These are phyloP conservation scores for Papilio demoleus DNA, from an alignment of 2,888 invertebrate genomes.

Conservation along the genomic window DNA sequence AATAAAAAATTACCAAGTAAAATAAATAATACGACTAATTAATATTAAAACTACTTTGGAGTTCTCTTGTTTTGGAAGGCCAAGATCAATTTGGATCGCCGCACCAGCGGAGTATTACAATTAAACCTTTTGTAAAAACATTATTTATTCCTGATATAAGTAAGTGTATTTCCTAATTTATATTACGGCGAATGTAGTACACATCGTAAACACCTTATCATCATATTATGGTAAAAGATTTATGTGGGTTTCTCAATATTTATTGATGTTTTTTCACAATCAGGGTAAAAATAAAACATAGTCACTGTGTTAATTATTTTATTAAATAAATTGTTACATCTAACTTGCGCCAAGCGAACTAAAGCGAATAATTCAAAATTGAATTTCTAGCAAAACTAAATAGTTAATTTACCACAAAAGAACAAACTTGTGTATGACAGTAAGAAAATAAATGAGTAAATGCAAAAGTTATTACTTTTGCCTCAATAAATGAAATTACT, in stretches of 20 bases:
- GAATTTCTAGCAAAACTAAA: slow-evolving; percentile 61
- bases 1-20: no score
- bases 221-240: not conserved
- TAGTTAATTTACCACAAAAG: not conserved
- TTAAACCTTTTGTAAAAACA: no score
- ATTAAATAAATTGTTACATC: slow-evolving; percentile 69
- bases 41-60: no score
- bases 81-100: no score
- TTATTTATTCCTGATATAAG: no score
- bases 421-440: slow-evolving; percentile 26
- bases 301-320: slow-evolving; percentile 59
- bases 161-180: no score
- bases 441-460: slow-evolving; percentile 9
- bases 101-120: no score
- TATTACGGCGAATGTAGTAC: no score
- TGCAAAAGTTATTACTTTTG: slow-evolving; percentile 1
- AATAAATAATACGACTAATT: no score
- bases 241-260: not conserved
- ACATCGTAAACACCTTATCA: no score
- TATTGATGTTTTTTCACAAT: not conserved
- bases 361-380: slow-evolving; percentile 57
- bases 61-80: no score
- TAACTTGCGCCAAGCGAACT: slow-evolving; percentile 62
- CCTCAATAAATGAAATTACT: slow-evolving; percentile 17
- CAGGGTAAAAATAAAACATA: slow-evolving; percentile 36